Evolutionary conservation across 2,888 invertebrate species (phyloP), one percentile per base, ranked within the genome.

Genomic region (Seira musarum): DNA sequence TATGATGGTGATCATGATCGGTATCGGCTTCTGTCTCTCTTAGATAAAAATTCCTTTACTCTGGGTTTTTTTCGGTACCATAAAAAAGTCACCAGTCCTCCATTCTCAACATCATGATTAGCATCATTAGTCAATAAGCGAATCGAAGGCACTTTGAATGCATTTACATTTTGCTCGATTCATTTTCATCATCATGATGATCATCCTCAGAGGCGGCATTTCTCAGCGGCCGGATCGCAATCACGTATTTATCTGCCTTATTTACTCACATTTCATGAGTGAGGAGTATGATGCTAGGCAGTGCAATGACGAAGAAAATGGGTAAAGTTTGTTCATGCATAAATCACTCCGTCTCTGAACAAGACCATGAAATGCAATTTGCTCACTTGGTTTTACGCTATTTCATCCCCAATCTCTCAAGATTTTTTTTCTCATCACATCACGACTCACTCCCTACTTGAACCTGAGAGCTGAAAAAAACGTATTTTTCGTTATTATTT

Each of bases 331-430:
- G 40, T 22, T 66, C 68, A 68, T 74, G 68, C 68, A 80, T 80
- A 80, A 80, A 80, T 80, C 80, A 80, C 73, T 57, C 35, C 46
- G 30, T 30, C 49, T 49, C 49, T 49, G 17, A 49, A 49, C 17
- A 69, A 49, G 63, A 74, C 64, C 80, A 80, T 80, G 80, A 80
- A 80, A 80, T 80, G 73, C 80, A 80, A 80, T 80, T 80, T 80
- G 49, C 73, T 80, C 80, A 80, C 73, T 74, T 80, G 73, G 49
- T 80, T 80, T 74, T 80, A 80, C 74, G 80, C 80, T 69, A 25
- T 72, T 78, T 67, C 72, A 49, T 24, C 25, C 72, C n/a, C 60
- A 22, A n/a, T n/a, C n/a, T n/a, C n/a, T n/a, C n/a, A n/a, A n/a
- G n/a, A n/a, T n/a, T n/a, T n/a, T 49, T 49, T 49, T 49, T 49